These are phyloP conservation scores for Eumerus sabulonum DNA, from an alignment of 2,888 invertebrate species.

Conservation along the genomic window DNA sequence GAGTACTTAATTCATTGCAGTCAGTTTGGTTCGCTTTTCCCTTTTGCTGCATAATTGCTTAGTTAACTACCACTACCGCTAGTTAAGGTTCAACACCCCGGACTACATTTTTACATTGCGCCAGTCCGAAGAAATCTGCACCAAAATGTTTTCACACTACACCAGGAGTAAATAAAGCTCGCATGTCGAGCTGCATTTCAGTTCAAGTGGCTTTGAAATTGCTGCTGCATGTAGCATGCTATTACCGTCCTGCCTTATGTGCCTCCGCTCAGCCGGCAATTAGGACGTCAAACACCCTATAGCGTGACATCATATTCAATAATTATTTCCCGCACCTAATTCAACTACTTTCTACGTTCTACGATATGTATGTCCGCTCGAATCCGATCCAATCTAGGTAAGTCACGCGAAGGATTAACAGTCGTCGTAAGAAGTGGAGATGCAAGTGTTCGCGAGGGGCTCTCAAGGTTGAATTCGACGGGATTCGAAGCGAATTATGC, in stretches of 20 bases:
- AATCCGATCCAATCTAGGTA: conserved; percentile 5
- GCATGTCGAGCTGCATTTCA: conserved; percentile 39
- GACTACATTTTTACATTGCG: conserved; percentile 19
- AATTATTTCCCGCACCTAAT: conserved; percentile 41
- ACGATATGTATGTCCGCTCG: neutral
- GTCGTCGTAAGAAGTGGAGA: conserved; percentile 4
- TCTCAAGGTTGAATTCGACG: too few species aligned
- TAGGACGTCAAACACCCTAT: conserved; percentile 57
- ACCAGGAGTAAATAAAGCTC: conserved; percentile 5
- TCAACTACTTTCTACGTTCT: conserved; percentile 33
- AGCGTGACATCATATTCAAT: conserved; percentile 61
- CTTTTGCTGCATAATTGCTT: conserved; percentile 54
- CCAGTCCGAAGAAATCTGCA: neutral
- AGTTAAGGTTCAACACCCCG: conserved; percentile 47
- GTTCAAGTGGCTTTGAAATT: conserved; percentile 43
- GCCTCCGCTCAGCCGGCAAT: conserved; percentile 39
- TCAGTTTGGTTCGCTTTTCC: too few species aligned
- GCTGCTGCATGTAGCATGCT: conserved; percentile 16
- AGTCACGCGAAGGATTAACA: conserved; percentile 42
- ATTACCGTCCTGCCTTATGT: conserved; percentile 40
- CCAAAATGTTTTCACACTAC: neutral
- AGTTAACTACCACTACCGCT: conserved; percentile 8
- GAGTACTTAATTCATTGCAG: conserved; percentile 27
- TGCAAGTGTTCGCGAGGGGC: too few species aligned
- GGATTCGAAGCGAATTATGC: conserved; percentile 39